Evolutionary conservation across 2,113 vertebrate genomes (phyloP), one percentile per base, ranked within the genome.

Genomic region (Tyto alba): DNA sequence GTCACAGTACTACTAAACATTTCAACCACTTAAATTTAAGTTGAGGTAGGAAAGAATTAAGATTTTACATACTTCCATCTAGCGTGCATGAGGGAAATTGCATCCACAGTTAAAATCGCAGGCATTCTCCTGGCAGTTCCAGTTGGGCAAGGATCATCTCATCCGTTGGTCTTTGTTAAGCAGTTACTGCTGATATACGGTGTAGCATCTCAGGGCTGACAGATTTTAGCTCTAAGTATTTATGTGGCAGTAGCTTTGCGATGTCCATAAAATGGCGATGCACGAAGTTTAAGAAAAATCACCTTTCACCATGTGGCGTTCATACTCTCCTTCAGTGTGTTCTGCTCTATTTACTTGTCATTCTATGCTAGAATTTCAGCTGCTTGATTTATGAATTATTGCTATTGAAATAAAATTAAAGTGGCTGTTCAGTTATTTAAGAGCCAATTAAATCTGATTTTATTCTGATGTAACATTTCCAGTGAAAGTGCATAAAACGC

Each of bases 31-130:
- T 67, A 52, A 62, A 53, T 80, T 81, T 13, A 59, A 83, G 67
- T 50, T 6, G 23, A 73, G 74, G 36, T 30, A 71, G 66, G 88
- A 38, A 83, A 83, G 82, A 93, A 93, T 96, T 73, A 71, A 78
- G 41, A 68, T 92, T 96, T 97, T 97, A 34, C 91, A 80, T 32
- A 27, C 75, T 97, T 94, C 95, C 97, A 95, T 97, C 89, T 97
- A 96, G 96, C 92, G 97, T 97, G 60, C 18, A 10, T 83, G 93
- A 85, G 56, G 92, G 94, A 96, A 96, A 97, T 55, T 97, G 82
- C 94, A 96, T 59, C 90, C 66, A 0, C 2, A 14, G 38, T 85
- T 67, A 5, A 77, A 86, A 89, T 81, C 90, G 53, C 64, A 86
- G 30, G 16, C 36, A 3, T 41, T 57, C 79, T 68, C 17, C 71